phyloP scores from a whole-genome alignment of 2,888 invertebrate genomes.

The Yponomeuta sedellus region DNA sequence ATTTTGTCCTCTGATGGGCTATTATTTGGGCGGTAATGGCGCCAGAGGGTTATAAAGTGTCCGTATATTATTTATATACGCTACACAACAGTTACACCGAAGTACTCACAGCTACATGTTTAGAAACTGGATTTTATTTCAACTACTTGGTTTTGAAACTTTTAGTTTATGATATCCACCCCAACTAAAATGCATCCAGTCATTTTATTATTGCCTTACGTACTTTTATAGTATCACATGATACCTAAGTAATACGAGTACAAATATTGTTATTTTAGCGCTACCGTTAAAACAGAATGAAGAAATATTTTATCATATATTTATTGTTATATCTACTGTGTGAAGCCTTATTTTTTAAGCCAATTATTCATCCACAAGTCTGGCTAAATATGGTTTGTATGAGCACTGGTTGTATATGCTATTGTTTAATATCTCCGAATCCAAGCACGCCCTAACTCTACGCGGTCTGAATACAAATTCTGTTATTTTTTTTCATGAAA shows the following conservation, averaged over 20 bases:
- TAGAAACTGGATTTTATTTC: background rate
- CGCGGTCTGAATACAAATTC: conserved; percentile 55
- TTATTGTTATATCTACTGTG: too few relatives aligned
- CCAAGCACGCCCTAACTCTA: conserved; percentile 52
- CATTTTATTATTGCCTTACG: too few relatives aligned
- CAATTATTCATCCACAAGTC: background rate
- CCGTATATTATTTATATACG: conserved; percentile 16
- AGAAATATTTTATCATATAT: too few relatives aligned
- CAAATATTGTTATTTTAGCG: too few relatives aligned
- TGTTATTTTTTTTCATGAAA: conserved; percentile 11
- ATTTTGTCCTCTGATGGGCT: conserved; percentile 13
- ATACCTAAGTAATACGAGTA: too few relatives aligned
- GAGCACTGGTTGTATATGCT: conserved; percentile 26
- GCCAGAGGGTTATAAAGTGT: conserved; percentile 13
- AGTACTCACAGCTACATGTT: background rate
- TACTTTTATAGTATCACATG: too few relatives aligned
- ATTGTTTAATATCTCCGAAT: conserved; percentile 64
- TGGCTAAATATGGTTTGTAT: background rate
- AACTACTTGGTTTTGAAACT: too few relatives aligned
- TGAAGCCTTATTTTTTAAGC: too few relatives aligned
- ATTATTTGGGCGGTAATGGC: conserved; percentile 14
- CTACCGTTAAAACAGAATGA: too few relatives aligned
- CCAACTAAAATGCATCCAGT: too few relatives aligned
- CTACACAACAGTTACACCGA: background rate
- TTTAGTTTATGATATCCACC: too few relatives aligned